phyloP scores from a whole-genome alignment of 2,888 invertebrate genomes.

The Plemyria rubiginata region DNA sequence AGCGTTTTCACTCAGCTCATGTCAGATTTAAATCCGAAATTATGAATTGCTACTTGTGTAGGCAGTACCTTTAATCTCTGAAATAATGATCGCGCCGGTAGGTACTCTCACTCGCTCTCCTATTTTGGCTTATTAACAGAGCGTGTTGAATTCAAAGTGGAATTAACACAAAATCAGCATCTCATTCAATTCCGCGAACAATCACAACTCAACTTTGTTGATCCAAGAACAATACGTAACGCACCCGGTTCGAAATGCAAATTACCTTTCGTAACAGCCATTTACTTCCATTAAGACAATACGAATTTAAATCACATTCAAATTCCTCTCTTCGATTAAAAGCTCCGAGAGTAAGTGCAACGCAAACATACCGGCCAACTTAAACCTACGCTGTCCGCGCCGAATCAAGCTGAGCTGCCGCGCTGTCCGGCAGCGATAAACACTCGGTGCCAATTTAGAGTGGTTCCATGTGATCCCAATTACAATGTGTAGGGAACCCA shows the following conservation, averaged over 20 bases:
- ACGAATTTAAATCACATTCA: constrained; percentile 81
- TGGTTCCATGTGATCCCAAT: constrained; percentile 80
- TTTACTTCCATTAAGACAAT: constrained; percentile 73
- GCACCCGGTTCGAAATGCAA: constrained; percentile 63
- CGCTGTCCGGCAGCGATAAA: constrained; percentile 36
- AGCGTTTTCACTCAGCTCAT: too few relatives aligned
- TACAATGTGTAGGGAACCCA: constrained; percentile 81
- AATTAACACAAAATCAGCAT: constrained; percentile 41
- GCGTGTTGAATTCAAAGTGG: constrained; percentile 33
- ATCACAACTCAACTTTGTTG: constrained; percentile 38
- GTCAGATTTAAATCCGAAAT: too few relatives aligned
- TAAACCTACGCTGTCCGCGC: constrained; percentile 62
- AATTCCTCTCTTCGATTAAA: constrained; percentile 83
- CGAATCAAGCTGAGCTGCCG: constrained; percentile 51
- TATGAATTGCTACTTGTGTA: too few relatives aligned
- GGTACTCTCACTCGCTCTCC: constrained; percentile 10
- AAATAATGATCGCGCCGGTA: not conserved
- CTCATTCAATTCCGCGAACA: constrained; percentile 35
- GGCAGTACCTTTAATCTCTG: not conserved
- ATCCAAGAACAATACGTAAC: constrained; percentile 41
- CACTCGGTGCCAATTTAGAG: constrained; percentile 55
- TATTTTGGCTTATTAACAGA: constrained; percentile 19
- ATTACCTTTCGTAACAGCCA: constrained; percentile 63
- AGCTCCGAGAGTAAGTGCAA: constrained; percentile 79
- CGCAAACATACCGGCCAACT: constrained; percentile 78